Conservation (phyloP, 1,140 invertebrate species). For the Drosophila rufa region DNA sequence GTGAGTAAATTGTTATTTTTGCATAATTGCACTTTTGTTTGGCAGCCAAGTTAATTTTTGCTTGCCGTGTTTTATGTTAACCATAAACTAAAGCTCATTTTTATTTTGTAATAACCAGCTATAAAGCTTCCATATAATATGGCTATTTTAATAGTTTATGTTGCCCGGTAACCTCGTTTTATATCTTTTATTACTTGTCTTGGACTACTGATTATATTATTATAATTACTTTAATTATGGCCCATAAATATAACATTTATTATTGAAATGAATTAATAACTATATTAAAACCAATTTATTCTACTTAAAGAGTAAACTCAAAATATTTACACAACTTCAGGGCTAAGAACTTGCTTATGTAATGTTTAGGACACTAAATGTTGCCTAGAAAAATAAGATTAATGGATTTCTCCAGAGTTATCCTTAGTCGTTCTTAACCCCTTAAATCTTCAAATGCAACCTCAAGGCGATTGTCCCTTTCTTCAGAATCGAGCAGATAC, state of each 20-base stretch:
- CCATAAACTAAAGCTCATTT: background rate
- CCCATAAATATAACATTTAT: too few relatives aligned
- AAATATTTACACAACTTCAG: background rate
- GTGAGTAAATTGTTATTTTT: background rate
- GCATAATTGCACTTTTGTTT: conserved; percentile 4
- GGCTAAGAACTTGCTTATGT: background rate
- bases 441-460: background rate
- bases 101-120: background rate
- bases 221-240: background rate
- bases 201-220: background rate
- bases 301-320: background rate
- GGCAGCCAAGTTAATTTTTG: background rate
- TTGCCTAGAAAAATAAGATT: background rate
- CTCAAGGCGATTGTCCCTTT: conserved; percentile 9
- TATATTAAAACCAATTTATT: background rate
- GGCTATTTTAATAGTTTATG: background rate
- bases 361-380: background rate
- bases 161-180: background rate
- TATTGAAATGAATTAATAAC: background rate
- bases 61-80: background rate
- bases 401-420: background rate
- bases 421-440: background rate
- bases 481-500: conserved; percentile 2
- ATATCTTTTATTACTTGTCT: background rate
- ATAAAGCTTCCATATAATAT: background rate